Conservation (phyloP, 2,113 vertebrate species). For the Pachycephala philippinensis region DNA sequence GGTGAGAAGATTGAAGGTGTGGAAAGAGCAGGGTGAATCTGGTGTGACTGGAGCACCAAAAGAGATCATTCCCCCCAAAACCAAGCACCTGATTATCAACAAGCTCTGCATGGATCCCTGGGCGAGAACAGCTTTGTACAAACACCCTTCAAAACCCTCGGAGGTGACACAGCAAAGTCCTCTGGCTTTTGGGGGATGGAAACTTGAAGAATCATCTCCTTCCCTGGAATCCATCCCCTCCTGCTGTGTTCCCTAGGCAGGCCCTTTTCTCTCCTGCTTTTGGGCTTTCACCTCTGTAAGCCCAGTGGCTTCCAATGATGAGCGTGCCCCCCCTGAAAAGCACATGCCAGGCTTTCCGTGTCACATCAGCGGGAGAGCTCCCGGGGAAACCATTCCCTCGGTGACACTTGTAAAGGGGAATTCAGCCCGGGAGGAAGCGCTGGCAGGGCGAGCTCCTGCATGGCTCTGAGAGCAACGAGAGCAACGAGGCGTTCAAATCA, state of each 20-base stretch:
- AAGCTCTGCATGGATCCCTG: fast-evolving
- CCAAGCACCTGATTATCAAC: neutral
- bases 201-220: neutral
- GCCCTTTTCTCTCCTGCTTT: neutral
- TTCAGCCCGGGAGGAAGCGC: neutral
- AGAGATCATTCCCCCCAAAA: neutral
- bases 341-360: neutral
- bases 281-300: neutral
- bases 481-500: neutral
- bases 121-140: neutral
- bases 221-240: neutral
- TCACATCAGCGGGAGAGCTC: neutral
- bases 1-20: neutral
- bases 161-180: neutral
- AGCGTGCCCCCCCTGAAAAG: fast-evolving
- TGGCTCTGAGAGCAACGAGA: fast-evolving
- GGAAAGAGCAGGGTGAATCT: neutral
- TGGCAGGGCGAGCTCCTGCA: neutral
- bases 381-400: fast-evolving
- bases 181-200: neutral
- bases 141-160: neutral
- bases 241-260: neutral
- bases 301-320: neutral
- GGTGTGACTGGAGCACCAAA: neutral
- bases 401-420: neutral